phyloP scores from a whole-genome alignment of 1,140 invertebrate genomes.

The Trinorchestia longiramus region DNA sequence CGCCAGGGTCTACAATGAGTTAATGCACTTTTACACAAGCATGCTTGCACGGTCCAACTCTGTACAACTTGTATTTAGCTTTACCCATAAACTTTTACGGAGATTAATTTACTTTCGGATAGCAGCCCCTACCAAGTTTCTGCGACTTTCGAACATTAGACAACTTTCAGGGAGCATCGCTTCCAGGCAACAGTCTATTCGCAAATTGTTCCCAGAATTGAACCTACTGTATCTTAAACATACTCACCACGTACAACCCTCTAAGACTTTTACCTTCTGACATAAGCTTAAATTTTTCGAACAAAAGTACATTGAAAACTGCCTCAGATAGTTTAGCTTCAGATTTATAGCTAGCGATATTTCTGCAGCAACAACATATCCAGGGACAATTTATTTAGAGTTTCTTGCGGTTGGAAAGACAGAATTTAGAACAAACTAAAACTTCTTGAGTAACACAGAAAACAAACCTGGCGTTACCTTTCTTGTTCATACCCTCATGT shows the following conservation, averaged over 20 bases:
- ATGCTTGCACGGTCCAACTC: not conserved
- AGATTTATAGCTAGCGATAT: not conserved
- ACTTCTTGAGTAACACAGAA: not conserved
- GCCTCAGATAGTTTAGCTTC: not conserved
- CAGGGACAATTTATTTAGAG: not conserved
- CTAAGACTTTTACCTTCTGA: not conserved
- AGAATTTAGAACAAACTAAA: not conserved
- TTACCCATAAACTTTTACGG: not conserved
- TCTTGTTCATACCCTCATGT: too few relatives aligned
- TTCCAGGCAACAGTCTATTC: not conserved
- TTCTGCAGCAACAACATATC: not conserved
- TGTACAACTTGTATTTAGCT: not conserved
- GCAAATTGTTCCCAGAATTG: not conserved
- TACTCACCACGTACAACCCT: not conserved
- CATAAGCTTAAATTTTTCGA: not conserved
- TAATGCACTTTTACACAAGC: not conserved
- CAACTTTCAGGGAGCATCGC: not conserved
- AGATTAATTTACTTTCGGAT: constrained; percentile 9
- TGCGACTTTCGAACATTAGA: not conserved
- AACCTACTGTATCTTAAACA: not conserved
- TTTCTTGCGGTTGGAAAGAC: not conserved
- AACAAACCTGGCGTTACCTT: not conserved
- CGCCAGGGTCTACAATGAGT: not conserved
- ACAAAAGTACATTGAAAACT: not conserved
- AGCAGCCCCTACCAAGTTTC: not conserved